Percentiles rank a stretch among this genome's conserved stretches.
phyloP scores from a whole-genome alignment of 2,797 vertebrate genomes.

The Myripristis jacobus region DNA sequence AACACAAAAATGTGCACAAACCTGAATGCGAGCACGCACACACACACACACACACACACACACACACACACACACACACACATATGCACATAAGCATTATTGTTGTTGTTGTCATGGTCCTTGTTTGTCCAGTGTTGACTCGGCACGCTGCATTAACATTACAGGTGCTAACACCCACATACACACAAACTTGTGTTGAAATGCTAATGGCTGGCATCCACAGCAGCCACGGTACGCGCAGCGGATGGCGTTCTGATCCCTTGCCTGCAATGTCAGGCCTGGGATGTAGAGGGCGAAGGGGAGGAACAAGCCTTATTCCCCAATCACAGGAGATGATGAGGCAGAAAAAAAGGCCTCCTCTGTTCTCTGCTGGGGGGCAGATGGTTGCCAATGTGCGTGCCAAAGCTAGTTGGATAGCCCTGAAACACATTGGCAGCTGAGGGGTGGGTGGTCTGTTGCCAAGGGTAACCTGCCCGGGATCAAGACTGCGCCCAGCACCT shows the following conservation, averaged over 20 bases:
- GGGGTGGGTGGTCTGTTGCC: slow-evolving; percentile 58
- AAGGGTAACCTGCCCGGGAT: slow-evolving; percentile 59
- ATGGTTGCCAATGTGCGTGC: slow-evolving; percentile 14
- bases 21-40: not conserved
- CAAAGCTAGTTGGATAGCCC: slow-evolving; percentile 40
- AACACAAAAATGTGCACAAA: slow-evolving; percentile 41
- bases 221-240: not conserved
- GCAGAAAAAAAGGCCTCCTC: slow-evolving; percentile 28
- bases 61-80: not conserved
- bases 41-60: slow-evolving; percentile 1
- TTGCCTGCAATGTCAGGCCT: slow-evolving; percentile 19
- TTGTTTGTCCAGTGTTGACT: slow-evolving; percentile 50
- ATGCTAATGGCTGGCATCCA: slow-evolving; percentile 53
- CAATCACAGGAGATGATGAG: slow-evolving; percentile 53
- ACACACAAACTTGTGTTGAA: slow-evolving; percentile 59
- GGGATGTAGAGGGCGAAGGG: slow-evolving; percentile 10
- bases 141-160: slow-evolving; percentile 43
- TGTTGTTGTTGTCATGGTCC: slow-evolving; percentile 24
- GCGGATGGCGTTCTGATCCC: slow-evolving; percentile 29
- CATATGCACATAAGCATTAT: not conserved
- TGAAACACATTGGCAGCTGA: slow-evolving; percentile 31
- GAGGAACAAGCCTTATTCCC: slow-evolving; percentile 14
- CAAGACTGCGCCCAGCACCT: slow-evolving; percentile 50
- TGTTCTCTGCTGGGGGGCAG: slow-evolving; percentile 10
- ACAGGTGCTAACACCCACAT: slow-evolving; percentile 35